Percentiles rank a stretch among this genome's conserved stretches.
Evolutionary conservation across 1,140 invertebrate species (phyloP).

Genomic region (Samia ricini): DNA sequence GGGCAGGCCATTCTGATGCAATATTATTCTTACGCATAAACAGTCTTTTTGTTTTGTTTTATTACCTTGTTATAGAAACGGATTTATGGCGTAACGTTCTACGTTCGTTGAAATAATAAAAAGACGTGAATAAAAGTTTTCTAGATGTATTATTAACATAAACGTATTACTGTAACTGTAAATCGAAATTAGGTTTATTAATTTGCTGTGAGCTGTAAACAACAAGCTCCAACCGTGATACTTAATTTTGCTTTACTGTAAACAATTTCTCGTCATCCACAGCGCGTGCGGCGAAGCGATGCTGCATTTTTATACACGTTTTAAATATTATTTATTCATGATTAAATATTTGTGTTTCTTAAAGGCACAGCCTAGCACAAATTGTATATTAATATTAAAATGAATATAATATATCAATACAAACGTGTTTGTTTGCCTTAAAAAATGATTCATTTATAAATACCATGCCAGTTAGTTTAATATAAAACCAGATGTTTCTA

Average conservation of each 20-base stretch:
- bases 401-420: too few species aligned
- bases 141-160: neutral
- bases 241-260: neutral
- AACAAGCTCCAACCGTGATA: neutral
- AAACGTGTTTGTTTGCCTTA: too few species aligned
- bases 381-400: too few species aligned
- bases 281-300: neutral
- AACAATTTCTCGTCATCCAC: neutral
- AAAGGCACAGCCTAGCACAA: neutral
- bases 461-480: neutral
- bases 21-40: conserved; percentile 7
- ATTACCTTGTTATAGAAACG: conserved; percentile 3
- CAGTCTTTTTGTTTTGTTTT: conserved; percentile 9
- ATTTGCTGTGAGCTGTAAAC: neutral
- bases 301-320: neutral
- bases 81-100: neutral
- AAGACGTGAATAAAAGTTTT: neutral
- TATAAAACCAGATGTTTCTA: conserved; percentile 2
- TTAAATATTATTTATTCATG: neutral
- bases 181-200: neutral
- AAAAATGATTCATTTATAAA: too few species aligned
- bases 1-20: conserved; percentile 6
- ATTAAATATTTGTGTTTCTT: neutral
- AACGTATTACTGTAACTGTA: conserved; percentile 3
- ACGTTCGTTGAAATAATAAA: neutral